Percentiles rank a stretch among this genome's conserved stretches.
These are phyloP conservation scores for Pseudoips prasinana DNA, from an alignment of 2,888 invertebrate genomes.

Conservation along the genomic window DNA sequence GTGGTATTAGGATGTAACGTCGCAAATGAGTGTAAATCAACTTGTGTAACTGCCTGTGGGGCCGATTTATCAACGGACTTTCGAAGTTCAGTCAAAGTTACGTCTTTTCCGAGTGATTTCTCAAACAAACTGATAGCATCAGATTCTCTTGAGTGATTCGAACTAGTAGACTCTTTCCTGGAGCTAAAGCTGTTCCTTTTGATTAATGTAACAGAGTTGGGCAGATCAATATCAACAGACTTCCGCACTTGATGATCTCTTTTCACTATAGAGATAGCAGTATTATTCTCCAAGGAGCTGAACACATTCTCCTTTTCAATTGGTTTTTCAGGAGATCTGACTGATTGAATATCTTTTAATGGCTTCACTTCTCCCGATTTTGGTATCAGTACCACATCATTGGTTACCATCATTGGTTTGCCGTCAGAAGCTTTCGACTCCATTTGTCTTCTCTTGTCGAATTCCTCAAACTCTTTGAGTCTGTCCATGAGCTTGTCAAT, in stretches of 20 bases:
- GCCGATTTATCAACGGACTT: constrained; percentile 69
- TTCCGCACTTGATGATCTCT: constrained; percentile 69
- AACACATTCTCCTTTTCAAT: constrained; percentile 74
- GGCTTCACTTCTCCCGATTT: constrained; percentile 75
- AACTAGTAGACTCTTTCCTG: constrained; percentile 74
- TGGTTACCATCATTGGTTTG: constrained; percentile 72
- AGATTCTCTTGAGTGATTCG: constrained; percentile 70
- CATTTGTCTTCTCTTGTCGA: constrained; percentile 72
- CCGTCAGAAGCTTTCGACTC: constrained; percentile 60
- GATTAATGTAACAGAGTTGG: constrained; percentile 74
- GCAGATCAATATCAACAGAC: constrained; percentile 72
- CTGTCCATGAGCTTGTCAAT: constrained; percentile 78
- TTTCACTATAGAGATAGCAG: constrained; percentile 77
- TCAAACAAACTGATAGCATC: constrained; percentile 78
- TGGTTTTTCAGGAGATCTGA: constrained; percentile 66
- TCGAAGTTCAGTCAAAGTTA: constrained; percentile 74
- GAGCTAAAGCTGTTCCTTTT: constrained; percentile 72
- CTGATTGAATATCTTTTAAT: constrained; percentile 70
- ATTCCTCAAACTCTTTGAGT: constrained; percentile 75
- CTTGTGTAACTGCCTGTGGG: constrained; percentile 41
- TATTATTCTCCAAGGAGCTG: constrained; percentile 78
- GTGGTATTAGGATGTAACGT: constrained; percentile 59
- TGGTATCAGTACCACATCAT: constrained; percentile 73
- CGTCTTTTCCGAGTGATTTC: constrained; percentile 75
- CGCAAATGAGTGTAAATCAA: constrained; percentile 68